phyloP scores from a whole-genome alignment of 2,113 vertebrate genomes.

The Etheostoma spectabile region DNA sequence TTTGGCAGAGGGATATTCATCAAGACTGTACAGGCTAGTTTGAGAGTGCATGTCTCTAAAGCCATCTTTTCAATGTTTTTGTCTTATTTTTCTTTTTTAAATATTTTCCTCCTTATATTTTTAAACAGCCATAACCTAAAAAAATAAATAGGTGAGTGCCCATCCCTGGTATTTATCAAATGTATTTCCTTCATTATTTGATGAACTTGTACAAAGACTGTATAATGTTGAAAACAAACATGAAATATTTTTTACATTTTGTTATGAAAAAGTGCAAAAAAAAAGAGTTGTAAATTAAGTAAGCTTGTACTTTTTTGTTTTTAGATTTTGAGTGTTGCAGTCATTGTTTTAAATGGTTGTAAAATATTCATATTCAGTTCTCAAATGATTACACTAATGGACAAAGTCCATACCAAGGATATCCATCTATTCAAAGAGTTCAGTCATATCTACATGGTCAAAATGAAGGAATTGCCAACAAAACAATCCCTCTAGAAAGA shows the following conservation, averaged over 20 bases:
- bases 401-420: slow-evolving; percentile 47
- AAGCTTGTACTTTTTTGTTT: slow-evolving; percentile 63
- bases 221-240: slow-evolving; percentile 77
- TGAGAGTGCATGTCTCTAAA: slow-evolving; percentile 75
- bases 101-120: slow-evolving; percentile 2
- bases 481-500: slow-evolving; percentile 5
- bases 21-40: slow-evolving; percentile 65
- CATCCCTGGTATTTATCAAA: slow-evolving; percentile 30
- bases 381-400: slow-evolving; percentile 72
- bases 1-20: slow-evolving; percentile 40
- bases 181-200: slow-evolving; percentile 63
- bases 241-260: slow-evolving; percentile 79
- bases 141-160: slow-evolving; percentile 1
- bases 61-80: slow-evolving; percentile 62
- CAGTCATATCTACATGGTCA: slow-evolving; percentile 62
- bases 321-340: slow-evolving; percentile 78
- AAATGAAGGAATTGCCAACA: slow-evolving; percentile 56
- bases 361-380: slow-evolving; percentile 71
- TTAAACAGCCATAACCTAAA: slow-evolving; percentile 39
- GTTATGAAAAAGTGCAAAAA: slow-evolving; percentile 62
- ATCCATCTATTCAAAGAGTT: slow-evolving; percentile 33
- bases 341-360: slow-evolving; percentile 92
- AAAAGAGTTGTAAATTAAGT: slow-evolving; percentile 63
- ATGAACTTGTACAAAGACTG: slow-evolving; percentile 73
- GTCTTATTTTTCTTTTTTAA: not conserved